Evolutionary conservation across 53 echinoderm and acorn worm species (phyloP).

Genomic region (Arbacia lixula): DNA sequence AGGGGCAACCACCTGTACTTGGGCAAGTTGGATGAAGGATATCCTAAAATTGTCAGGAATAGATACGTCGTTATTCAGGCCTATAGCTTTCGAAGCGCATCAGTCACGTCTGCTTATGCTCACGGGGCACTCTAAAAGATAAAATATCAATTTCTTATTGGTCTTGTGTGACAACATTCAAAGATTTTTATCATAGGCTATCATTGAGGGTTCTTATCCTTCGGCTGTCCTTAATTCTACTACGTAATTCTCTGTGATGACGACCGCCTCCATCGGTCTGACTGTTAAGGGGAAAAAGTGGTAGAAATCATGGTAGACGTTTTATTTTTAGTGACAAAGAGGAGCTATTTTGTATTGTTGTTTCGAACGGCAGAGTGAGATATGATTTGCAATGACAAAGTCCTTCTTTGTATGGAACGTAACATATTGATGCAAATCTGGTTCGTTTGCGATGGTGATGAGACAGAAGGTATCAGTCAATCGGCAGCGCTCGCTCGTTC

Average conservation of each 20-base stretch:
- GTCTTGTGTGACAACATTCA: background rate
- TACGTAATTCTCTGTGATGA: background rate
- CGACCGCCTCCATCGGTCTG: too few species aligned
- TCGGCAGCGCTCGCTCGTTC: too few species aligned
- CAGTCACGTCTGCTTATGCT: background rate
- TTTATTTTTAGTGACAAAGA: too few species aligned
- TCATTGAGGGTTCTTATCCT: background rate
- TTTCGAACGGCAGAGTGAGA: too few species aligned
- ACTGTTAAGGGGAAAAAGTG: too few species aligned
- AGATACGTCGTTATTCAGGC: background rate
- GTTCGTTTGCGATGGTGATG: too few species aligned
- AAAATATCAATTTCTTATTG: background rate
- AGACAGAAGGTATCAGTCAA: too few species aligned
- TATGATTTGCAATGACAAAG: too few species aligned
- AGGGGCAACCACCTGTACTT: background rate
- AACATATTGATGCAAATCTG: too few species aligned
- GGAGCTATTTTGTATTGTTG: too few species aligned
- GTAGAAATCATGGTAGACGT: too few species aligned
- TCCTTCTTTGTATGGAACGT: too few species aligned
- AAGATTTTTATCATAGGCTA: background rate
- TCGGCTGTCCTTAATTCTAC: conserved; percentile 8
- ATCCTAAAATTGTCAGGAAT: background rate
- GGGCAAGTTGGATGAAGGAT: background rate
- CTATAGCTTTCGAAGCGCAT: background rate
- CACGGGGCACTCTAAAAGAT: background rate